phyloP scores from a whole-genome alignment of 1,140 invertebrate genomes.

The Gerris buenoi region DNA sequence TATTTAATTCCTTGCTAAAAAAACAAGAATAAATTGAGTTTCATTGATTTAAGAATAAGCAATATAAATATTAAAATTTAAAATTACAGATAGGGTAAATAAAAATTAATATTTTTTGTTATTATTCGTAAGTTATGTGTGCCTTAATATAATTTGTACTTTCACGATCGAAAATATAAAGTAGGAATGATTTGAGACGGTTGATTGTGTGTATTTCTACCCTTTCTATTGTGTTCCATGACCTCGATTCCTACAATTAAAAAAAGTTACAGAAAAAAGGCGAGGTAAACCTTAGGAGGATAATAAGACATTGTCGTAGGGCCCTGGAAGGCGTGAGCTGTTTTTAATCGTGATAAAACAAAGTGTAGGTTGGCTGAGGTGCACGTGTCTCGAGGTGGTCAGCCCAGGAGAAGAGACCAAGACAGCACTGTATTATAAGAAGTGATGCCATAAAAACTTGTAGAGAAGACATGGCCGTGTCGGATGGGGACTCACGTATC shows the following conservation, averaged over 20 bases:
- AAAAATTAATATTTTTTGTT: too few species aligned
- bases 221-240: not conserved
- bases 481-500: not conserved
- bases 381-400: not conserved
- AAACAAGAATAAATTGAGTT: too few species aligned
- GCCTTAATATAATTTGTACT: too few species aligned
- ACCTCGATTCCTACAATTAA: not conserved
- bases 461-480: not conserved
- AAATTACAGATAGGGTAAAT: too few species aligned
- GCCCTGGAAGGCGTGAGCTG: not conserved
- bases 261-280: not conserved
- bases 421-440: too few species aligned
- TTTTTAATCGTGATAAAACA: not conserved
- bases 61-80: too few species aligned
- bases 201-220: not conserved
- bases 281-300: not conserved
- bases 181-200: not conserved
- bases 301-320: not conserved
- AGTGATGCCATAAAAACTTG: too few species aligned
- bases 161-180: too few species aligned
- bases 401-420: too few species aligned
- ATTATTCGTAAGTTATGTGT: too few species aligned
- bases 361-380: not conserved
- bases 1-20: too few species aligned
- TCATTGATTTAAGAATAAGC: too few species aligned